Base-by-base conservation (phyloP, 2,797 vertebrate genomes). In the Pempheris klunzingeri region DNA sequence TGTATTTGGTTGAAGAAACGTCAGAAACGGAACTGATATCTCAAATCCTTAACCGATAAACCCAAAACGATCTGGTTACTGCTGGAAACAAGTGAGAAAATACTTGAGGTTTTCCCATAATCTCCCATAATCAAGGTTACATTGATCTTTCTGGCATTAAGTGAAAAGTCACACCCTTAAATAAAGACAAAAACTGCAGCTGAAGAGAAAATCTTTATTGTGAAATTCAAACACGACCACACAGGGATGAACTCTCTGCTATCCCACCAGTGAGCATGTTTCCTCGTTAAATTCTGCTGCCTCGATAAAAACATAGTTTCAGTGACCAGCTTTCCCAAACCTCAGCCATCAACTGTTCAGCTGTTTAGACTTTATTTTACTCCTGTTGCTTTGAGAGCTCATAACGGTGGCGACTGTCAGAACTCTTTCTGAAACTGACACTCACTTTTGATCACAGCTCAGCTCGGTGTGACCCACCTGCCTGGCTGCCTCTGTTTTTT, bases 291-390 rank as follows among this genome's bases (percentile, higher is more conserved):
- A 55, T 43, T 34, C 49, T 62, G 13, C 61, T 26, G 26, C 76
- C 38, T 77, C 58, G 50, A 75, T 80, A 66, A 69, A 77, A 84
- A 80, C 58, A 43, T 64, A 55, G 50, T 62, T 50, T 50, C 9
- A 49, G 46, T 17, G 71, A 62, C 41, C 38, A 24, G 60, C 73
- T 61, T 52, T 63, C 26, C 57, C 28, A 49, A 46, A 34, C 30
- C 57, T 46, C 32, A 22, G 18, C 15, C 47, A 12, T 68, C 67
- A 49, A 30, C 44, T 22, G 44, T 44, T 71, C 24, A 9, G 50
- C 77, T 81, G 72, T 79, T 81, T 80, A 60, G 10, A 20, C 77
- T 58, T 74, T 71, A 71, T 76, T 54, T 49, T 46, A 71, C 52
- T 69, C 58, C 15, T 26, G 68, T 43, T 46, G 65, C 70, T 76